Evolutionary conservation across 2,113 vertebrate genomes (phyloP).

Genomic region (Calonectris borealis): DNA sequence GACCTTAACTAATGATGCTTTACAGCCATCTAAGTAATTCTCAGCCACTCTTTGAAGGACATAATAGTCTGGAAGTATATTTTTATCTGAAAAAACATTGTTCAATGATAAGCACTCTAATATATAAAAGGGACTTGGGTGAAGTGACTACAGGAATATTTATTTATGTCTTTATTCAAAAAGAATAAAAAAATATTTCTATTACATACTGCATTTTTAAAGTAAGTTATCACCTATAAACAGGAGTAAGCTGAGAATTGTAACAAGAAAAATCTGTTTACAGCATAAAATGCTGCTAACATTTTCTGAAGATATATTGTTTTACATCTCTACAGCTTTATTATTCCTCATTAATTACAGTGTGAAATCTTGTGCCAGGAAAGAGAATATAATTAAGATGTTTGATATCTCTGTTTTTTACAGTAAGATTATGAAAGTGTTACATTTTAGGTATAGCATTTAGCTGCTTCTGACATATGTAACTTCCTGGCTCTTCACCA

Average conservation of each 20-base stretch:
- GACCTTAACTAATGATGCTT: background rate
- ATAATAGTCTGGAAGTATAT: background rate
- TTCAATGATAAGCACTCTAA: background rate
- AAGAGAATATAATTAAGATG: background rate
- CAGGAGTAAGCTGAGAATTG: rapidly evolving
- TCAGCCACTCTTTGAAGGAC: background rate
- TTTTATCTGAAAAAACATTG: background rate
- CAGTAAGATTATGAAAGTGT: background rate
- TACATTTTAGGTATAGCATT: background rate
- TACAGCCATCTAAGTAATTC: background rate
- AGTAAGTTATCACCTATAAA: background rate
- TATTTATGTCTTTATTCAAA: background rate
- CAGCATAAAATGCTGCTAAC: background rate
- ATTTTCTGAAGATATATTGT: background rate
- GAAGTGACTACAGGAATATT: background rate
- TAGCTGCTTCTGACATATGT: background rate
- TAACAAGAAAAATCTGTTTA: background rate
- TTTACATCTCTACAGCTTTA: background rate
- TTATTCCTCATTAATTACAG: background rate
- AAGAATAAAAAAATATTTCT: background rate
- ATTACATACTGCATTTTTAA: background rate
- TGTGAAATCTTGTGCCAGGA: background rate
- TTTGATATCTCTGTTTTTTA: background rate
- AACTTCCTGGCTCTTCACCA: background rate
- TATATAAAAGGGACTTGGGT: background rate